Percentiles rank a stretch among this genome's conserved stretches.
These are phyloP conservation scores for Phytoseiulus persimilis DNA, from an alignment of 2,888 invertebrate species.

Conservation along the genomic window DNA sequence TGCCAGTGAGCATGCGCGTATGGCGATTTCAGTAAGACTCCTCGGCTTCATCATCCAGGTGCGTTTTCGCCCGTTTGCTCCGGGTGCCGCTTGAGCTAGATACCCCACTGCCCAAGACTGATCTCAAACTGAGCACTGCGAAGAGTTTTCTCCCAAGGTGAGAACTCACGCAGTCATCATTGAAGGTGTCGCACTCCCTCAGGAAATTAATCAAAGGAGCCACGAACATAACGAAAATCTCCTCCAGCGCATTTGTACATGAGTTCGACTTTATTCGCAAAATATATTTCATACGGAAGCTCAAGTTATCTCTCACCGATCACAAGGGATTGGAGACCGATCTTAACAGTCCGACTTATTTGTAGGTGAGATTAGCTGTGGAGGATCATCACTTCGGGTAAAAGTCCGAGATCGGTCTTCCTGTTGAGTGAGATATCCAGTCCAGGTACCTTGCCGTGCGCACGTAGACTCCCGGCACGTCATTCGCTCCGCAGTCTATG, in stretches of 20 bases:
- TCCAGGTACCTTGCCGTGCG: conserved; percentile 47
- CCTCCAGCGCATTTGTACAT: not conserved
- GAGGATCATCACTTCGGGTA: not conserved
- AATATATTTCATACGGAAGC: not conserved
- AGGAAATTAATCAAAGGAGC: not conserved
- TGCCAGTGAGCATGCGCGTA: too few species aligned
- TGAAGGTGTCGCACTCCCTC: too few species aligned
- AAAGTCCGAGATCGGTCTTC: conserved; percentile 31
- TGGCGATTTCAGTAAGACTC: too few species aligned
- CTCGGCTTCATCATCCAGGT: too few species aligned
- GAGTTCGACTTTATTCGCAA: not conserved
- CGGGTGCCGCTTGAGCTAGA: too few species aligned
- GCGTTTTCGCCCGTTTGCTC: too few species aligned
- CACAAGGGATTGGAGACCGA: not conserved
- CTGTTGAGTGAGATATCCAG: conserved; percentile 45
- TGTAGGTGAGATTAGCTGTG: not conserved
- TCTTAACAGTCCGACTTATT: not conserved
- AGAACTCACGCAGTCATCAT: too few species aligned
- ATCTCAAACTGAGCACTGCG: too few species aligned
- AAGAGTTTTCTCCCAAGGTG: too few species aligned
- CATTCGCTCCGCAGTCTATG: conserved; percentile 49
- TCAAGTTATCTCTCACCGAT: not conserved
- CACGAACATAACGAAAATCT: not conserved
- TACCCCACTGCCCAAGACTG: too few species aligned
- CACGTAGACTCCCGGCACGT: conserved; percentile 50